Conservation (phyloP, 2,113 vertebrate species). For the Ammodytes marinus region DNA sequence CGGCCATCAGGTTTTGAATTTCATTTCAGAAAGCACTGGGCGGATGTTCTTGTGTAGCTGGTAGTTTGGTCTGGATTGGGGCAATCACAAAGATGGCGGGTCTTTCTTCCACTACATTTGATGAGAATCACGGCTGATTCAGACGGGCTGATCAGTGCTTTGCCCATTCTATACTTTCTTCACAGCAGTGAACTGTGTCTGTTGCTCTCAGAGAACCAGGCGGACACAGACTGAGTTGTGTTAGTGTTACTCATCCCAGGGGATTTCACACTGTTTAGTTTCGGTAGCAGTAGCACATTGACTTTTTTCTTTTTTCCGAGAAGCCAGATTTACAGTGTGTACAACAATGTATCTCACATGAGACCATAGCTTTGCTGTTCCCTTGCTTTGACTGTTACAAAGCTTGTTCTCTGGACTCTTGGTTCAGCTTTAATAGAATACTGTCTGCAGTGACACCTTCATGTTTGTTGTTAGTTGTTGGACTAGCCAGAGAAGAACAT, state of each 20-base stretch:
- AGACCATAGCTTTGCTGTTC: neutral
- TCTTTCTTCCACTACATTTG: conserved; percentile 24
- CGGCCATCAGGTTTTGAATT: conserved; percentile 17
- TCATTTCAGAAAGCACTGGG: conserved; percentile 11
- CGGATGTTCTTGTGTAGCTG: neutral
- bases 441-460: neutral
- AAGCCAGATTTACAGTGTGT: neutral
- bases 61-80: conserved; percentile 24
- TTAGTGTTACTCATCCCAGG: neutral
- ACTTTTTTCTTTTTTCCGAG: neutral
- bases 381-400: neutral
- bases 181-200: conserved; percentile 20
- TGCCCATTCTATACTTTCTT: neutral
- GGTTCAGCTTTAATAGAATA: neutral
- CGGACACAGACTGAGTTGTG: neutral
- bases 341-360: neutral
- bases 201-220: neutral
- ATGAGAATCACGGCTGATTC: conserved; percentile 21
- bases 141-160: neutral
- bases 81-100: conserved; percentile 16
- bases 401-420: neutral
- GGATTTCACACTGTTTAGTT: neutral
- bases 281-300: neutral
- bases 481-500: neutral
- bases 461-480: neutral